These are phyloP conservation scores for Petrocephalus schoutedeni DNA, from an alignment of 2,797 vertebrate species.

Conservation along the genomic window DNA sequence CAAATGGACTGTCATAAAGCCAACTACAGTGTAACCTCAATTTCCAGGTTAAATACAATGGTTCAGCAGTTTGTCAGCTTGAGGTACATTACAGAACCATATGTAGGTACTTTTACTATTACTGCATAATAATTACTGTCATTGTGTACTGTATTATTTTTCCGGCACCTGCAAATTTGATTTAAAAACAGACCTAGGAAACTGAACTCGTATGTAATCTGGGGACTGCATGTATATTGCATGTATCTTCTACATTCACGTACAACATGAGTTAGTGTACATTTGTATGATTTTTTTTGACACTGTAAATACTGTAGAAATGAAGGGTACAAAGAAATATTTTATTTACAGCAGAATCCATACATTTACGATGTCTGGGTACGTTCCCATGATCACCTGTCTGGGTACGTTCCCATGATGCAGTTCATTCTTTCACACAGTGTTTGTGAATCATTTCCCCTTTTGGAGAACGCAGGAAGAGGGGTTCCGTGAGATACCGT, in stretches of 20 bases:
- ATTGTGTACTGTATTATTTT: neutral
- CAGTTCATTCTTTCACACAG: slow-evolving; percentile 33
- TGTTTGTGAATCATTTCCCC: slow-evolving; percentile 54
- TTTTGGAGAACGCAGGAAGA: slow-evolving; percentile 43
- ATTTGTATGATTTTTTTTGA: neutral
- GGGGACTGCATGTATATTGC: neutral
- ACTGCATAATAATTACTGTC: neutral
- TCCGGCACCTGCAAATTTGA: neutral
- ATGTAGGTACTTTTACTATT: neutral
- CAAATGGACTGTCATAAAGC: neutral
- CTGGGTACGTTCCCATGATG: neutral
- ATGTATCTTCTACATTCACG: neutral
- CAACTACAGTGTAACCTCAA: neutral
- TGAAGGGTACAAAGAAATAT: neutral
- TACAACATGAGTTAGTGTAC: neutral
- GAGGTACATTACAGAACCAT: neutral
- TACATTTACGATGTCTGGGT: neutral
- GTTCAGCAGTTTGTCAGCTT: neutral
- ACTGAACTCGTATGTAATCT: neutral
- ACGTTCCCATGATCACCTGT: neutral
- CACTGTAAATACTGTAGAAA: neutral
- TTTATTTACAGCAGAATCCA: neutral
- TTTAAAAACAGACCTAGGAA: neutral
- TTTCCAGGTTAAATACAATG: neutral
- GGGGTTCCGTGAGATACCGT: slow-evolving; percentile 40